These are phyloP conservation scores for Peromyscus attwateri DNA, from an alignment of 2,797 vertebrate genomes.

Conservation along the genomic window DNA sequence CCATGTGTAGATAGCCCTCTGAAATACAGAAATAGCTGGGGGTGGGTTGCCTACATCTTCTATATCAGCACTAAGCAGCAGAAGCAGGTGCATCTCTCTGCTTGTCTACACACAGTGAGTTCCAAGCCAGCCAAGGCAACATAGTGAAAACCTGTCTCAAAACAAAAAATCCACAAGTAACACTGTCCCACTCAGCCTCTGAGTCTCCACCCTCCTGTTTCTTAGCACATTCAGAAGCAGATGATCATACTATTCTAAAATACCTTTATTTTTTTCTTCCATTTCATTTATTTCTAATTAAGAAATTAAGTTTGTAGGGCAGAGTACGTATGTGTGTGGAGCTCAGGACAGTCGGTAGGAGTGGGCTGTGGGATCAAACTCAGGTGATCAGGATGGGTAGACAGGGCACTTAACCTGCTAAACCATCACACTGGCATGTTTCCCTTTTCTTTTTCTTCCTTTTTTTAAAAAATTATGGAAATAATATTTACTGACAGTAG, in stretches of 20 bases:
- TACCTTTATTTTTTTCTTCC: background rate
- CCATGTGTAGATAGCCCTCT: background rate
- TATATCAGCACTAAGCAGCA: background rate
- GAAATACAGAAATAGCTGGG: background rate
- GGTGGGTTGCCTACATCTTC: background rate
- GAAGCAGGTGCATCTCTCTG: background rate
- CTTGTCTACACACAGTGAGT: background rate
- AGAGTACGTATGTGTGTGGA: background rate
- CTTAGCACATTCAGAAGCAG: background rate
- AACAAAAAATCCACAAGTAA: background rate
- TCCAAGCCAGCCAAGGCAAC: background rate
- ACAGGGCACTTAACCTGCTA: background rate
- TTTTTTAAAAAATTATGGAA: background rate
- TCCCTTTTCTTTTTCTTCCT: background rate
- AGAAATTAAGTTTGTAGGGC: background rate
- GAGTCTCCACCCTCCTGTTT: background rate
- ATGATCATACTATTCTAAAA: background rate
- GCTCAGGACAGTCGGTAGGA: background rate
- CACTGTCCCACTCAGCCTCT: accelerated
- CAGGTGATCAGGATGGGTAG: too few species aligned
- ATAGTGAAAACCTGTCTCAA: background rate
- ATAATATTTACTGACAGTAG: background rate
- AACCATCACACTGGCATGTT: background rate
- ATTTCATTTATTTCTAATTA: constrained; percentile 6
- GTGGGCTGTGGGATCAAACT: background rate